phyloP scores from a whole-genome alignment of 2,888 invertebrate species.

The Prenolepis imparis region DNA sequence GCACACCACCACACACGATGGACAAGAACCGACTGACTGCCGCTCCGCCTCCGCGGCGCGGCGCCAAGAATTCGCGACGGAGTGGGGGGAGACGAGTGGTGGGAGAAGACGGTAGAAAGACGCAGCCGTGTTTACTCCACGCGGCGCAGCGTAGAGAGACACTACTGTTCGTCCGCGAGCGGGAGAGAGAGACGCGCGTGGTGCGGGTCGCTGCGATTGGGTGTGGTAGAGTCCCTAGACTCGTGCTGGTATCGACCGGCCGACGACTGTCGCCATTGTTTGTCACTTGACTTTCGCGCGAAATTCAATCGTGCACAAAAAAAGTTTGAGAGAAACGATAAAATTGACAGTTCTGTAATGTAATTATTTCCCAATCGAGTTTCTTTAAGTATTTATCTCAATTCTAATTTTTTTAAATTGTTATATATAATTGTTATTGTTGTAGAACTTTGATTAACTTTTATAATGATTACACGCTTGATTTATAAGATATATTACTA shows the following conservation, averaged over 20 bases:
- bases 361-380: neutral
- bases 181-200: conserved; percentile 63
- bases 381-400: neutral
- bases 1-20: conserved; percentile 67
- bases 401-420: neutral
- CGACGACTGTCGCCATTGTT: conserved; percentile 58
- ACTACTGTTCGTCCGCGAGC: conserved; percentile 13
- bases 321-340: neutral
- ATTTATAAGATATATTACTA: too few species aligned
- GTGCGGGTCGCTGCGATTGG: conserved; percentile 72
- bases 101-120: neutral
- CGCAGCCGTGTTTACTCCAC: conserved; percentile 25
- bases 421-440: too few species aligned
- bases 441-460: too few species aligned
- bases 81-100: conserved; percentile 56
- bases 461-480: neutral
- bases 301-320: conserved; percentile 50
- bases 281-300: conserved; percentile 46
- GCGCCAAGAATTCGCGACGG: conserved; percentile 60
- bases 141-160: conserved; percentile 19
- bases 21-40: conserved; percentile 72
- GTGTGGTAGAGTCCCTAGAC: conserved; percentile 72
- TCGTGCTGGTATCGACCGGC: conserved; percentile 68
- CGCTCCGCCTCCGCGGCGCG: conserved; percentile 36
- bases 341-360: neutral